Evolutionary conservation across 1,140 invertebrate genomes (phyloP).

Genomic region (Cyphomyrmex costatus): DNA sequence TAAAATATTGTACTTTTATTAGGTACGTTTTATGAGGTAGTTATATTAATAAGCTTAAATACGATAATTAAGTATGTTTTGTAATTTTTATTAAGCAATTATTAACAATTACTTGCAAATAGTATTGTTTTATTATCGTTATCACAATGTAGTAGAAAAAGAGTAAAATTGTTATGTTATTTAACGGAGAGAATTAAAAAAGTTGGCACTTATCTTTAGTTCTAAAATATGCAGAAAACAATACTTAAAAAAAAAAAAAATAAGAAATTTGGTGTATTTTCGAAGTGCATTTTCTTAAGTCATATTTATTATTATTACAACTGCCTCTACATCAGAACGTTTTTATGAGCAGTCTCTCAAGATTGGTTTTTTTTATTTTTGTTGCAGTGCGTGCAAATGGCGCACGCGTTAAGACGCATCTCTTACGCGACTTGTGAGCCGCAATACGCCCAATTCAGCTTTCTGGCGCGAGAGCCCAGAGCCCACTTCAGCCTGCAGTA

Average conservation of each 20-base stretch:
- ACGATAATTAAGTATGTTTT: not conserved
- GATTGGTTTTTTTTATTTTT: slow-evolving; percentile 44
- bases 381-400: slow-evolving; percentile 94
- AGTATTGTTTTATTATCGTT: not conserved
- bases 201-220: no score
- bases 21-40: not conserved
- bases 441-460: slow-evolving; percentile 93
- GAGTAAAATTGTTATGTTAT: not conserved
- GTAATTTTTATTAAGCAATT: slow-evolving; percentile 5
- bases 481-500: slow-evolving; percentile 92
- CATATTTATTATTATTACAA: not conserved
- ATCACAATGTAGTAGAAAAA: not conserved
- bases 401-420: slow-evolving; percentile 94
- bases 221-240: no score
- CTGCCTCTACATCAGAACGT: not conserved
- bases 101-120: not conserved
- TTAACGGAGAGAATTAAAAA: no score
- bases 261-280: not conserved
- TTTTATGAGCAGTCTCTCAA: not conserved
- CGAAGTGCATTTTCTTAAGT: not conserved
- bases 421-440: slow-evolving; percentile 96
- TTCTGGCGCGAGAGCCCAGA: slow-evolving; percentile 93
- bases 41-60: not conserved
- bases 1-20: not conserved
- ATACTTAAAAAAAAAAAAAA: not conserved